These are phyloP conservation scores for Lepisosteus oculatus DNA, from an alignment of 2,113 vertebrate species.

Conservation along the genomic window DNA sequence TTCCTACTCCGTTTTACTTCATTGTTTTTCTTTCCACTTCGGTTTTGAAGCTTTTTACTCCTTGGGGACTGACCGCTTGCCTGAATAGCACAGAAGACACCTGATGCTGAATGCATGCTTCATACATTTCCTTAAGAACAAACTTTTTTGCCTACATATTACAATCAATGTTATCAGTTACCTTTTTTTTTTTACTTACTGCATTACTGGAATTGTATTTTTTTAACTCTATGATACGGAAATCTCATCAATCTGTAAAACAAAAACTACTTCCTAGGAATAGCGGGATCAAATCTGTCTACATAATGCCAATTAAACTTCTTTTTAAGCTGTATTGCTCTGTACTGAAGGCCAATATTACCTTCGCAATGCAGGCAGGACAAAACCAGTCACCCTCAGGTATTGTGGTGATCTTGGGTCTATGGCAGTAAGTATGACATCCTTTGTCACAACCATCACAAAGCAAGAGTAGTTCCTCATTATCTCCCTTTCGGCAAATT, in stretches of 20 bases:
- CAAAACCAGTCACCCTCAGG: slow-evolving; percentile 99
- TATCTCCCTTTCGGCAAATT: slow-evolving; percentile 95
- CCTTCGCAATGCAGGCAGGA: slow-evolving; percentile 96
- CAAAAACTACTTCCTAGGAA: neutral
- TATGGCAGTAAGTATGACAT: slow-evolving; percentile 97
- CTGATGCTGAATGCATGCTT: neutral
- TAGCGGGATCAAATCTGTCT: neutral
- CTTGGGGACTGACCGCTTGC: slow-evolving; percentile 90
- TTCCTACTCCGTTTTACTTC: slow-evolving; percentile 86
- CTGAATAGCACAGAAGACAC: slow-evolving; percentile 58
- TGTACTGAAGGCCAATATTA: slow-evolving; percentile 45
- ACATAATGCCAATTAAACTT: neutral
- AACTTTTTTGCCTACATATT: neutral
- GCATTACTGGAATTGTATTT: no score
- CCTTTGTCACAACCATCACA: slow-evolving; percentile 98
- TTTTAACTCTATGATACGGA: no score
- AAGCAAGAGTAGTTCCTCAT: slow-evolving; percentile 93
- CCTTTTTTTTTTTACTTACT: slow-evolving; percentile 1
- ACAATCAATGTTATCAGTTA: neutral
- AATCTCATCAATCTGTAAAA: no score
- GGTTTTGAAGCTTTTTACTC: slow-evolving; percentile 77
- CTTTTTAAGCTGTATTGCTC: neutral
- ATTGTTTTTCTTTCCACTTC: slow-evolving; percentile 73
- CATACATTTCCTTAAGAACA: neutral
- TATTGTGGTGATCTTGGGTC: slow-evolving; percentile 92